A percentile compares a stretch with the other conserved stretches of the same genome.
phyloP scores from a whole-genome alignment of 2,888 invertebrate genomes.

The Phrixothrix hirtus region DNA sequence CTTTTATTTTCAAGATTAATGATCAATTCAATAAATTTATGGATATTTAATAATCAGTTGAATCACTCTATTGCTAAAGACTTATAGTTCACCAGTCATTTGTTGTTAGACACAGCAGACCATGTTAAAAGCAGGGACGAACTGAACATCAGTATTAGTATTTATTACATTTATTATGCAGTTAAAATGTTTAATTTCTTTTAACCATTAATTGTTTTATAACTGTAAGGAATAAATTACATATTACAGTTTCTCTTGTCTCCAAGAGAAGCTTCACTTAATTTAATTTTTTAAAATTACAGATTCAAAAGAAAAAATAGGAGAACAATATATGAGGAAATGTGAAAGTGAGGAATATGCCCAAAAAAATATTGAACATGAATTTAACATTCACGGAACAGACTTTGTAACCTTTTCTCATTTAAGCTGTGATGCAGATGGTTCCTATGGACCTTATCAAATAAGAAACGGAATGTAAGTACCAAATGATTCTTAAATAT shows the following conservation, averaged over 20 bases:
- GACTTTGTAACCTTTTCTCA: constrained; percentile 58
- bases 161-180: neutral
- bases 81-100: too few species aligned
- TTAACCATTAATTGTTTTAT: neutral
- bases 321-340: constrained; percentile 65
- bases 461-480: constrained; percentile 63
- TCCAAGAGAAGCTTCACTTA: neutral
- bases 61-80: too few species aligned
- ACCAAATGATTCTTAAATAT: neutral
- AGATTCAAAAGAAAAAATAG: constrained; percentile 58
- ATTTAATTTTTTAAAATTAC: constrained; percentile 12
- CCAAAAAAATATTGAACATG: constrained; percentile 57
- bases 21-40: too few species aligned
- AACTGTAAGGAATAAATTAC: constrained; percentile 1
- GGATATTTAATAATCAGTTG: too few species aligned
- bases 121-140: too few species aligned
- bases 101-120: too few species aligned
- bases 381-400: constrained; percentile 65
- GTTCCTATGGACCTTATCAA: constrained; percentile 64
- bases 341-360: constrained; percentile 69
- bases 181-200: neutral
- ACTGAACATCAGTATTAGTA: too few species aligned
- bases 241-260: neutral
- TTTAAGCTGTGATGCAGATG: constrained; percentile 68
- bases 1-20: too few species aligned